A percentile compares a stretch with the other conserved stretches of the same genome.
Evolutionary conservation across 2,113 vertebrate species (phyloP).

Genomic region (Chrysochloris asiatica): DNA sequence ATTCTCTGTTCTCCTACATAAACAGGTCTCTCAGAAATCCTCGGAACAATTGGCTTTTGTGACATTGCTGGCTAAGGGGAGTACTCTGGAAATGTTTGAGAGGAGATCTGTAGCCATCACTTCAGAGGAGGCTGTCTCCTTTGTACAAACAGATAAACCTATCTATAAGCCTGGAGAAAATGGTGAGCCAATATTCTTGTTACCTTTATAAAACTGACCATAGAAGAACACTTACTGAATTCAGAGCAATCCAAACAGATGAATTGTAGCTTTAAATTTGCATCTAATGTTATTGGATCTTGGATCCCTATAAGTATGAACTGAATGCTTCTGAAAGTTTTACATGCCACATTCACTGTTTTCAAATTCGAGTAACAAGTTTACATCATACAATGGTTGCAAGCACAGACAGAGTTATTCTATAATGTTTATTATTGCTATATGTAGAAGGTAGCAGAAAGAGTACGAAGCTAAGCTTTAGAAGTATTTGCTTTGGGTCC

Average conservation of each 20-base stretch:
- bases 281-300: background rate
- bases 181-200: constrained; percentile 49
- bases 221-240: background rate
- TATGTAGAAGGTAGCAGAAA: background rate
- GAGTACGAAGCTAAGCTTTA: background rate
- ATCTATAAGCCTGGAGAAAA: constrained; percentile 71
- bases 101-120: constrained; percentile 64
- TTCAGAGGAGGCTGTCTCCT: constrained; percentile 36
- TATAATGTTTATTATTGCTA: background rate
- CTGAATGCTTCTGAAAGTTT: background rate
- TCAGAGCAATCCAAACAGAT: background rate
- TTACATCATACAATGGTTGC: background rate
- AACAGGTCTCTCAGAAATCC: constrained; percentile 59
- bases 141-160: constrained; percentile 71
- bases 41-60: constrained; percentile 67
- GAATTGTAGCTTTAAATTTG: background rate
- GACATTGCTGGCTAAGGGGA: constrained; percentile 56
- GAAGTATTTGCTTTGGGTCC: background rate
- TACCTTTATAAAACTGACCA: background rate
- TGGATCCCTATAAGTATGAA: background rate
- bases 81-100: constrained; percentile 48
- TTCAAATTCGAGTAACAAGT: background rate
- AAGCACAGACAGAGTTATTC: no score
- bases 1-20: background rate
- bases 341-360: background rate